Evolutionary conservation across 2,113 vertebrate genomes (phyloP).

Genomic region (Cranoglanis bouderius): DNA sequence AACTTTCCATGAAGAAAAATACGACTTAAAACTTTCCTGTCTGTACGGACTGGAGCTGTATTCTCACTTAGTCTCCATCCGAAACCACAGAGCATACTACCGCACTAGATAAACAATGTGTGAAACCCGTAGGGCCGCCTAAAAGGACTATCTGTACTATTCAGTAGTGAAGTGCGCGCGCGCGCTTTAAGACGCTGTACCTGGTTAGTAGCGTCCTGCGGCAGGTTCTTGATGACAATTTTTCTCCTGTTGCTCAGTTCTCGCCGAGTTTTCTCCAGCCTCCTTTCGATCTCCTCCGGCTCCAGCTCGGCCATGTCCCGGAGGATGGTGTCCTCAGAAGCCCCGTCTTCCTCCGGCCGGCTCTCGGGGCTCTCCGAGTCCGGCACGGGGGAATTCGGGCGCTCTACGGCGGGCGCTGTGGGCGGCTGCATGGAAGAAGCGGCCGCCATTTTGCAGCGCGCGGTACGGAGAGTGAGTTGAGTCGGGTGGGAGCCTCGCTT

Average conservation of each 20-base stretch:
- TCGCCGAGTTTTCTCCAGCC: conserved; percentile 82
- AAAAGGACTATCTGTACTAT: not conserved
- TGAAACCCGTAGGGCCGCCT: not conserved
- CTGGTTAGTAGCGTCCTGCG: conserved; percentile 88
- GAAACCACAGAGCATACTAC: not conserved
- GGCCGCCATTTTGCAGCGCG: conserved; percentile 79
- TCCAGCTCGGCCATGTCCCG: conserved; percentile 75
- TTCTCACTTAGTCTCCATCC: not conserved
- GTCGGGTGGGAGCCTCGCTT: conserved; percentile 53
- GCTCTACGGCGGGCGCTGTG: conserved; percentile 66
- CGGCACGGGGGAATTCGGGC: conserved; percentile 67
- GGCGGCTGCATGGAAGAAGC: conserved; percentile 79
- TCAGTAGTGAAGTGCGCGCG: not conserved
- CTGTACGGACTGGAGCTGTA: not conserved
- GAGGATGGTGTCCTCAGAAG: conserved; percentile 62
- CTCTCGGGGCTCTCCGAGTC: conserved; percentile 68
- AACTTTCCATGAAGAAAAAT: not conserved
- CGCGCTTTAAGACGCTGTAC: conserved; percentile 61
- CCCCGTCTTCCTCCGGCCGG: conserved; percentile 67
- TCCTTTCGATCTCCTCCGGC: conserved; percentile 78
- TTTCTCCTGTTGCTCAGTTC: conserved; percentile 95
- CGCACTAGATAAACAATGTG: not conserved
- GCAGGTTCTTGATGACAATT: conserved; percentile 91
- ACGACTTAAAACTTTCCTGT: not conserved
- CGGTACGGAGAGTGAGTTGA: conserved; percentile 65